A percentile compares a stretch with the other conserved stretches of the same genome.
phyloP scores from a whole-genome alignment of 2,113 vertebrate species.

The Sturnira hondurensis region DNA sequence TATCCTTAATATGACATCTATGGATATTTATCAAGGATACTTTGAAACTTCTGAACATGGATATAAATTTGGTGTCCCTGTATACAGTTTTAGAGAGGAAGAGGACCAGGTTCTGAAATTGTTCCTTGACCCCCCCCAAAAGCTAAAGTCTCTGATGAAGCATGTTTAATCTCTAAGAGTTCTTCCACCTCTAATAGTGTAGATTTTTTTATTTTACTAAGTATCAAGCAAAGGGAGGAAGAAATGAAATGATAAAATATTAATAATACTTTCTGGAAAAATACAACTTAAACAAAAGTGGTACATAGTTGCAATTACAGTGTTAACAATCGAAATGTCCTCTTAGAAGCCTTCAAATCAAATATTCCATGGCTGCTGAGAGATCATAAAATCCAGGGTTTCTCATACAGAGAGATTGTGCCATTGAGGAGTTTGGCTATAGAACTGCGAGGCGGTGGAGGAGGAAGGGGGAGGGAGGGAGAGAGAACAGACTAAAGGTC shows the following conservation, averaged over 20 bases:
- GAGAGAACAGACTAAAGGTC: constrained; percentile 40
- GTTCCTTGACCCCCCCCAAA: background rate
- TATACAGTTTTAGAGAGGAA: background rate
- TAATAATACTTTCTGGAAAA: background rate
- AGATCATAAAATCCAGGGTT: background rate
- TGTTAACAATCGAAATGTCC: background rate
- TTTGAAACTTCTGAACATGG: background rate
- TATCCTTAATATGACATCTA: background rate
- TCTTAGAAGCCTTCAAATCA: constrained; percentile 12
- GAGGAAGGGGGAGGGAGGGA: too few relatives aligned
- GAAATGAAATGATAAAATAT: constrained; percentile 38
- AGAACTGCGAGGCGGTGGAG: background rate
- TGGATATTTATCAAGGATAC: background rate
- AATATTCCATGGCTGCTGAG: background rate
- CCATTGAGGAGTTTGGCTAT: background rate
- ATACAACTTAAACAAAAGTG: background rate
- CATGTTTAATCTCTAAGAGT: background rate
- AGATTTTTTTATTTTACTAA: constrained; percentile 17
- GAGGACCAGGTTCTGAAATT: background rate
- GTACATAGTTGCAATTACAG: background rate
- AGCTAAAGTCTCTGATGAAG: background rate
- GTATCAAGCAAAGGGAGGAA: constrained; percentile 9
- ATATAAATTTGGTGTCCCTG: background rate
- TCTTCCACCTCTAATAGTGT: background rate
- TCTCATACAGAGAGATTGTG: background rate